Evolutionary conservation across 2,797 vertebrate species (phyloP).

Genomic region (Rousettus madagascariensis): DNA sequence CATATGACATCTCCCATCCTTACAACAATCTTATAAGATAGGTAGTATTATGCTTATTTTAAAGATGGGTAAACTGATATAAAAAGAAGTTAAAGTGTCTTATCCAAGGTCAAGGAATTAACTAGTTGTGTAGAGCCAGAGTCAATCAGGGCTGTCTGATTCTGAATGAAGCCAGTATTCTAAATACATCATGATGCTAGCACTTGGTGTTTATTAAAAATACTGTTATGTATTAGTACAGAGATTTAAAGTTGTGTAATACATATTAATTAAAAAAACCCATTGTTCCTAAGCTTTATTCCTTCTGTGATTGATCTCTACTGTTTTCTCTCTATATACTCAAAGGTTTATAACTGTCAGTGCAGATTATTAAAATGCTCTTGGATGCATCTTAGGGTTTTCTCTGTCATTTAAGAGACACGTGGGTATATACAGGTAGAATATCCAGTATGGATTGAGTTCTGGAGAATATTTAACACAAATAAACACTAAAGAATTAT

Average conservation of each 20-base stretch:
- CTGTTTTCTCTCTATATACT: background rate
- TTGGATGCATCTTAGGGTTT: background rate
- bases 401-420: slow-evolving; percentile 31
- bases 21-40: background rate
- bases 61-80: background rate
- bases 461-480: background rate
- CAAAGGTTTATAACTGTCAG: background rate
- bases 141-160: background rate
- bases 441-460: background rate
- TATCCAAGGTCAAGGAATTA: background rate
- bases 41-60: background rate
- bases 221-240: background rate
- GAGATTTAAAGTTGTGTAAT: background rate
- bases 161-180: slow-evolving; percentile 44
- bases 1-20: background rate
- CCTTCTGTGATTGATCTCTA: background rate
- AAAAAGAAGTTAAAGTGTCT: background rate
- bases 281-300: slow-evolving; percentile 5
- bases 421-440: background rate
- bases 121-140: background rate
- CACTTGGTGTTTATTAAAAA: background rate
- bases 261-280: background rate
- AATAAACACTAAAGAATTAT: background rate
- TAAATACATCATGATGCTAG: background rate
- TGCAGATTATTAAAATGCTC: background rate